These are phyloP conservation scores for Meliscaeva auricollis DNA, from an alignment of 2,888 invertebrate species.

Conservation along the genomic window DNA sequence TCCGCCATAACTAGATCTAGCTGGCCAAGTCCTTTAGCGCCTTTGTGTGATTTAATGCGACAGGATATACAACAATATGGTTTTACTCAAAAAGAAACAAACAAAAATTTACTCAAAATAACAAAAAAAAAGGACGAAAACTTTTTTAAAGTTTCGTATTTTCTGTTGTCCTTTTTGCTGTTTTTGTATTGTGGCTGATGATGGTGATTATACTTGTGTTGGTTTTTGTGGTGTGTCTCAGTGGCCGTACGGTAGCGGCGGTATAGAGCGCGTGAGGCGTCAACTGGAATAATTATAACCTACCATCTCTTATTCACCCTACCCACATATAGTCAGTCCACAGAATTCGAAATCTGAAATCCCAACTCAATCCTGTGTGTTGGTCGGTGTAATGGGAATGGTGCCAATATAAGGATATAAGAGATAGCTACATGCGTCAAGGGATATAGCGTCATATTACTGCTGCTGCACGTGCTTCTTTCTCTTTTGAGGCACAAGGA, in stretches of 20 bases:
- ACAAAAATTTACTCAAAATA: slow-evolving; percentile 9
- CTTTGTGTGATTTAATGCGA: slow-evolving; percentile 69
- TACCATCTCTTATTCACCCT: background rate
- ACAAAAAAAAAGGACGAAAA: slow-evolving; percentile 46
- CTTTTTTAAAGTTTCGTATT: slow-evolving; percentile 55
- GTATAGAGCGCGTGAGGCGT: slow-evolving; percentile 53
- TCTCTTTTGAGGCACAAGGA: slow-evolving; percentile 22
- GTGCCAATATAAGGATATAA: slow-evolving; percentile 35
- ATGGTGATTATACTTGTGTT: slow-evolving; percentile 25
- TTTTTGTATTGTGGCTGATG: slow-evolving; percentile 30
- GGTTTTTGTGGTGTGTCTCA: slow-evolving; percentile 49
- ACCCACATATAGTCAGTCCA: background rate
- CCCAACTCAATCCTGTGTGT: slow-evolving; percentile 21
- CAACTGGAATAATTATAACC: slow-evolving; percentile 64
- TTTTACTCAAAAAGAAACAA: slow-evolving; percentile 40
- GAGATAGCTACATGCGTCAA: slow-evolving; percentile 52
- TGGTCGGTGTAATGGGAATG: background rate
- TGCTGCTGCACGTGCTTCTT: slow-evolving; percentile 48
- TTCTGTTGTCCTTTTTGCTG: slow-evolving; percentile 5
- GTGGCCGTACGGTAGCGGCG: slow-evolving; percentile 9
- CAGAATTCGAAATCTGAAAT: background rate
- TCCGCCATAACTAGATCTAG: background rate
- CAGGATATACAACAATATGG: slow-evolving; percentile 67
- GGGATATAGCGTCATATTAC: slow-evolving; percentile 71
- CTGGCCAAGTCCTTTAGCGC: background rate